phyloP scores from a whole-genome alignment of 2,888 invertebrate genomes.

The Metopia argyrocephala region DNA sequence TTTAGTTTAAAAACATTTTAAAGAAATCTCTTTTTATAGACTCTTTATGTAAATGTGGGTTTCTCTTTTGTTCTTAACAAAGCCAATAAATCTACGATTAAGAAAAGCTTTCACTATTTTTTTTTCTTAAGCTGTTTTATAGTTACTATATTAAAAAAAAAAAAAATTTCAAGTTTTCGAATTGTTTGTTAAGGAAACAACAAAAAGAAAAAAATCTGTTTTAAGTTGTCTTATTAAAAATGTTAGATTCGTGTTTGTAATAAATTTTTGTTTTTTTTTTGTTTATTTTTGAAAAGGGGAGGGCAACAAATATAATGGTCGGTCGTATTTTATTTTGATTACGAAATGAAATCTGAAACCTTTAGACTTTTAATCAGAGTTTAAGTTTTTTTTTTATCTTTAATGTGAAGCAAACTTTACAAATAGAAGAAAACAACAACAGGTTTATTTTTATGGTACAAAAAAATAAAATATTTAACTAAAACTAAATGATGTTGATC shows the following conservation, averaged over 20 bases:
- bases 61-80: slow-evolving; percentile 31
- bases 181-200: background rate
- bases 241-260: slow-evolving; percentile 28
- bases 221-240: slow-evolving; percentile 10
- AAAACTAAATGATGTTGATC: slow-evolving; percentile 6
- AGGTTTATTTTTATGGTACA: slow-evolving; percentile 29
- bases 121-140: background rate
- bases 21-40: background rate
- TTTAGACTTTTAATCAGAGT: slow-evolving; percentile 12
- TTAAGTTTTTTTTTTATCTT: background rate
- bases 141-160: no score
- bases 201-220: background rate
- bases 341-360: slow-evolving; percentile 60
- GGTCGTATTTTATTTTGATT: slow-evolving; percentile 49
- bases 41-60: slow-evolving; percentile 25
- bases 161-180: background rate
- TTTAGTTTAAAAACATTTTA: background rate
- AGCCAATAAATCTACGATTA: slow-evolving; percentile 24
- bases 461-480: slow-evolving; percentile 25
- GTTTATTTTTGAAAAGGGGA: slow-evolving; percentile 31
- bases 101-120: slow-evolving; percentile 45
- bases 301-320: slow-evolving; percentile 30
- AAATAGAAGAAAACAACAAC: slow-evolving; percentile 58
- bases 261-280: background rate
- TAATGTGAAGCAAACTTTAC: slow-evolving; percentile 33